Evolutionary conservation across 30 jellyfish, hydroid and myxozoan genomes (phyloP), one percentile per base, ranked within the genome.

Genomic region (Catostylus mosaicus): DNA sequence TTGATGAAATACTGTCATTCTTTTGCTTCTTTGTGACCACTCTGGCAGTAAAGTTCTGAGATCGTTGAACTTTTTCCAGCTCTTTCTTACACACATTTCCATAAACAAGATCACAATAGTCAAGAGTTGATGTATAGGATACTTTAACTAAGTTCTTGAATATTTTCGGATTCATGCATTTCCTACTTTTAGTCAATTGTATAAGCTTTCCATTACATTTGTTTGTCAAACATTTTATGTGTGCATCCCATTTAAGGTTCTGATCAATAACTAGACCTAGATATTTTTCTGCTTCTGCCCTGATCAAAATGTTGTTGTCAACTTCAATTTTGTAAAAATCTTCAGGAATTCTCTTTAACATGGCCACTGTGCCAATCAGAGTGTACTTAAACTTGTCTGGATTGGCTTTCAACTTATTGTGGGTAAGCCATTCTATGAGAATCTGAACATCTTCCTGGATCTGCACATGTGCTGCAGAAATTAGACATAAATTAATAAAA

Each of bases 81-180:
- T 64, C 90, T 79, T 64, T 62, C 90, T 79, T 65, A 63, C 90
- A 62, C 82, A 82, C 90, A 79, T 79, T 63, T 63, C 75, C 82
- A 45, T 78, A 77, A 77, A 61, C 89, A 4, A 63, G 63, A 65
- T 79, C 82, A 51, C 75, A 79, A 79, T 64, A 64, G 90, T 79
- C 90, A 51, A 79, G 82, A 40, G 82, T 63, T 79, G 75, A 79
- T 79, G 90, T 46, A 79, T 79, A 77, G 70, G 88, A 77, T 77
- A 79, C 80, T 65, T 63, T 79, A 82, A 79, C 82, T 63, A 65
- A 79, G 54, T 79, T 64, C 43, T 79, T 64, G 63, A 79, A 38
- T 30, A 63, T 63, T 48, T 79, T 63, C 20, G 90, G 82, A 47
- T 79, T 40, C 74, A 79, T 79, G 82, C 90, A 79, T 79, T 79